Evolutionary conservation across 2,888 invertebrate genomes (phyloP).

Genomic region (Parasteatoda lunata): DNA sequence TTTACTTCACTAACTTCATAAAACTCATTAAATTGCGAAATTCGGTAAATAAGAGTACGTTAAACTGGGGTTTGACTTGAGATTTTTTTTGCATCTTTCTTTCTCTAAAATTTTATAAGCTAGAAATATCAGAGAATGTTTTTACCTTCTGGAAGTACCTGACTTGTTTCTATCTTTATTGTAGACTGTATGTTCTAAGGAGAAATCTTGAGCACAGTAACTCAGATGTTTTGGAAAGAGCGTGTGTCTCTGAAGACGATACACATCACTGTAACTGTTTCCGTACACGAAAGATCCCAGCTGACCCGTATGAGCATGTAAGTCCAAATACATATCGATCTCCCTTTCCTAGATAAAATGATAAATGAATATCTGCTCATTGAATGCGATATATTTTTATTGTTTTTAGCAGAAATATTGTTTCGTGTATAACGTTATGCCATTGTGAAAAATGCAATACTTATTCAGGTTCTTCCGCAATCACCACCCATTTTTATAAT

Average conservation of each 20-base stretch:
- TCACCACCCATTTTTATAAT: too few relatives aligned
- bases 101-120: neutral
- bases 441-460: too few relatives aligned
- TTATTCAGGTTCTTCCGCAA: too few relatives aligned
- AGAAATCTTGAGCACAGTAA: constrained; percentile 91
- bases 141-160: constrained; percentile 89
- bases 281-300: constrained; percentile 96
- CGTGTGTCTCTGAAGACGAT: constrained; percentile 93
- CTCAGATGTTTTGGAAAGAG: constrained; percentile 94
- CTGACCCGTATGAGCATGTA: constrained; percentile 94
- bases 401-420: too few relatives aligned
- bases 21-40: too few relatives aligned
- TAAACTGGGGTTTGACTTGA: neutral
- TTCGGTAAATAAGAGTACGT: too few relatives aligned
- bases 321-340: constrained; percentile 93
- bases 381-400: neutral
- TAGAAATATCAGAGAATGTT: neutral
- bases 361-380: neutral
- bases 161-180: constrained; percentile 90
- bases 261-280: constrained; percentile 93
- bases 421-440: too few relatives aligned
- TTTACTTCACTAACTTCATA: too few relatives aligned
- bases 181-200: constrained; percentile 88
- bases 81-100: neutral
- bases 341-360: constrained; percentile 78